These are phyloP conservation scores for Pangasianodon hypophthalmus DNA, from an alignment of 2,113 vertebrate species.

Conservation along the genomic window DNA sequence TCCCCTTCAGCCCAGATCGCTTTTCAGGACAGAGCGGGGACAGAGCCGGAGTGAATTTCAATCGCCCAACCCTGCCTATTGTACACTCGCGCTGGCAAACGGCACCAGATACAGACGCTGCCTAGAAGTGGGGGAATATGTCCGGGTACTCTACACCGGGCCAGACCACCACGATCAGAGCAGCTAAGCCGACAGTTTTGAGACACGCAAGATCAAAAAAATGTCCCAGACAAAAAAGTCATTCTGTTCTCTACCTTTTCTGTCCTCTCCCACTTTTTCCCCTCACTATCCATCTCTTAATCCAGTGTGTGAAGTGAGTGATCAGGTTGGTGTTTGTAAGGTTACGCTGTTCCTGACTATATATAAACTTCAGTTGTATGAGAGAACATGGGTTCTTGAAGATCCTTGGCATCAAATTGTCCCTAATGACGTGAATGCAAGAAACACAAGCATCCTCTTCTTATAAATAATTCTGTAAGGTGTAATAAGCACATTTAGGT, in stretches of 20 bases:
- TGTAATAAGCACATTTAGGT: background rate
- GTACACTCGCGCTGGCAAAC: slow-evolving; percentile 50
- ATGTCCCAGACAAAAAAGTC: slow-evolving; percentile 45
- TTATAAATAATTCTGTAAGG: background rate
- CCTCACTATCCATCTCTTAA: slow-evolving; percentile 39
- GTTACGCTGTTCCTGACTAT: slow-evolving; percentile 13
- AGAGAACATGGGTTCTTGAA: background rate
- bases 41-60: slow-evolving; percentile 69
- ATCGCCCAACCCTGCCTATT: slow-evolving; percentile 69
- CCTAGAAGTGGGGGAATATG: slow-evolving; percentile 32
- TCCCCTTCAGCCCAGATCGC: slow-evolving; percentile 72
- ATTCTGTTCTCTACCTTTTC: slow-evolving; percentile 43
- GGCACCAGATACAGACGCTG: slow-evolving; percentile 45
- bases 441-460: background rate
- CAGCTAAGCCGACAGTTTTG: slow-evolving; percentile 47
- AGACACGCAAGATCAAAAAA: slow-evolving; percentile 49
- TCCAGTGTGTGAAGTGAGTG: slow-evolving; percentile 40
- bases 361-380: background rate
- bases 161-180: slow-evolving; percentile 48
- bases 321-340: slow-evolving; percentile 43
- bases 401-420: slow-evolving; percentile 1
- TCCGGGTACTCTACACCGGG: slow-evolving; percentile 38
- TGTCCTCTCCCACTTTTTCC: slow-evolving; percentile 13
- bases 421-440: background rate
- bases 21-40: slow-evolving; percentile 73